phyloP scores from a whole-genome alignment of 2,113 vertebrate genomes.

The Panurus biarmicus region DNA sequence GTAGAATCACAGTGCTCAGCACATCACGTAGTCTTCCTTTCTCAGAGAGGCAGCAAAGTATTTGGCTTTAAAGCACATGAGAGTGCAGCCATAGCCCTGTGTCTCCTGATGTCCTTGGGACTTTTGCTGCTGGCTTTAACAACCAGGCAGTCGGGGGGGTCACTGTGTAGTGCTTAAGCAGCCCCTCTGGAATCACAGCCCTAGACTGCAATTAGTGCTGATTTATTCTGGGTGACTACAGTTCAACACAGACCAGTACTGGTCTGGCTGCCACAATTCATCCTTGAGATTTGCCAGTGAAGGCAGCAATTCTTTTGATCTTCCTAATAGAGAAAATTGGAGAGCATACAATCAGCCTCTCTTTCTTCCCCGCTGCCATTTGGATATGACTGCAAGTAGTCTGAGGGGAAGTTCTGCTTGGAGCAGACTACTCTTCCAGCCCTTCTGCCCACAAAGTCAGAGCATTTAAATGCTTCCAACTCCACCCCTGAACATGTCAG shows the following conservation, averaged over 20 bases:
- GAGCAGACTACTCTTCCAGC: background rate
- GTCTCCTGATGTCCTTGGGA: background rate
- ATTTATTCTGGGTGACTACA: constrained; percentile 61
- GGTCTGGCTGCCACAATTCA: constrained; percentile 56
- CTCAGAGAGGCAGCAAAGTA: background rate
- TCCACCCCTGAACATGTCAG: background rate
- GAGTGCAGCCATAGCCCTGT: background rate
- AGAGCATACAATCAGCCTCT: constrained; percentile 49
- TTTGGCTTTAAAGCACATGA: background rate
- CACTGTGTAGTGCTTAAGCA: background rate
- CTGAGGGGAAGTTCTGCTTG: background rate
- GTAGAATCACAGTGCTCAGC: background rate
- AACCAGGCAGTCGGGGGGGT: background rate
- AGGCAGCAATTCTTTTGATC: constrained; percentile 66
- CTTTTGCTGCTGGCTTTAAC: background rate
- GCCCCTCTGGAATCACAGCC: constrained; percentile 22
- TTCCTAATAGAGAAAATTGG: constrained; percentile 57
- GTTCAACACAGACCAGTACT: constrained; percentile 52
- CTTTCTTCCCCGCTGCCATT: background rate
- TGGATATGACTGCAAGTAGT: background rate
- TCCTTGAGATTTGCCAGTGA: constrained; percentile 67
- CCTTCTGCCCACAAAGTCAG: background rate
- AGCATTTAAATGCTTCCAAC: background rate
- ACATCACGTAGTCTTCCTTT: background rate
- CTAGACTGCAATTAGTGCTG: constrained; percentile 59